Evolutionary conservation across 2,797 vertebrate species (phyloP).

Genomic region (Periparus ater): DNA sequence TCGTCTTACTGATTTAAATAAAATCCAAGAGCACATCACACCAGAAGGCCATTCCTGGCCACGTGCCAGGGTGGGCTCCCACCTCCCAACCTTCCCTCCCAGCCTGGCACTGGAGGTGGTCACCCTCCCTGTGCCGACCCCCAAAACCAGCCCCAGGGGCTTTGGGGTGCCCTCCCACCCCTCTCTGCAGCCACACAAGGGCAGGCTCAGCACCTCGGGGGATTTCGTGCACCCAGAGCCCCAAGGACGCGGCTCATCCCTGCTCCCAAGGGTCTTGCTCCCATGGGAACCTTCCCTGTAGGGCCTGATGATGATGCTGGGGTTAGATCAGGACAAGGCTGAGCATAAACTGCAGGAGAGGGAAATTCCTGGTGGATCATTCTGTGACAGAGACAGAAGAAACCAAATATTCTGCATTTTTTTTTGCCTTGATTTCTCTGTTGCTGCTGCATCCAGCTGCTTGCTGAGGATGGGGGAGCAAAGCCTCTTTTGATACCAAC

Average conservation of each 20-base stretch:
- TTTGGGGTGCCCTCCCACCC: background rate
- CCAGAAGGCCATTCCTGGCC: slow-evolving; percentile 85
- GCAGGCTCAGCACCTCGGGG: background rate
- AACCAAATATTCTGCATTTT: background rate
- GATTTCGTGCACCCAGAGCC: no score
- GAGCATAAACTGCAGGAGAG: rapidly evolving
- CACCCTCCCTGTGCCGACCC: rapidly evolving
- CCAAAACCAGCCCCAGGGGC: background rate
- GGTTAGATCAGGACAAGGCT: background rate
- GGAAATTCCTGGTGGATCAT: background rate
- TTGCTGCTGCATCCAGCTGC: background rate
- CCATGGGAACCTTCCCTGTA: background rate
- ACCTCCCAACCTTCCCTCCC: slow-evolving; percentile 76
- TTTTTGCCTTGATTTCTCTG: background rate
- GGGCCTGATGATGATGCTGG: rapidly evolving
- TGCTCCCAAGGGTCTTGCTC: rapidly evolving
- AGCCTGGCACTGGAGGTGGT: slow-evolving; percentile 9
- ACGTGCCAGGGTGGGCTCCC: slow-evolving; percentile 82
- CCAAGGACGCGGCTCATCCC: rapidly evolving
- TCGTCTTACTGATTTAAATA: slow-evolving; percentile 94
- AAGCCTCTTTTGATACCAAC: background rate
- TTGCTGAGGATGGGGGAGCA: rapidly evolving
- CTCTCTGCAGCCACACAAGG: background rate
- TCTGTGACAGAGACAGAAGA: background rate
- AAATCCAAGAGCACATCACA: slow-evolving; percentile 91